phyloP scores from a whole-genome alignment of 1,140 invertebrate species.

The Formica exsecta region DNA sequence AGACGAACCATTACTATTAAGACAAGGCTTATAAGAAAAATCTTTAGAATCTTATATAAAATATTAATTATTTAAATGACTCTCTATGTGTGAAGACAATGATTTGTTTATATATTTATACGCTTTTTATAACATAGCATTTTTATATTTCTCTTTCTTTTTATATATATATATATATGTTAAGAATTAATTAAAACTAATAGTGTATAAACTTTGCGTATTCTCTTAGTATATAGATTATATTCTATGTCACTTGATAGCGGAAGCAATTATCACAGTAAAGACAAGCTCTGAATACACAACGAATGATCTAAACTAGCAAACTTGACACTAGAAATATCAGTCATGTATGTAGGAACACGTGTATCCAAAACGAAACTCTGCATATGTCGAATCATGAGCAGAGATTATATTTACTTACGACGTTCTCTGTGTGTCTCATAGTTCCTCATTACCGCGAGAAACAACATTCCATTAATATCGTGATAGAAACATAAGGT shows the following conservation, averaged over 20 bases:
- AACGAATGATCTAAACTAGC: background rate
- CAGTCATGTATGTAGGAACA: background rate
- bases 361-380: constrained; percentile 37
- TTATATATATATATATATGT: background rate
- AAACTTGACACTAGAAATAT: constrained; percentile 49
- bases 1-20: background rate
- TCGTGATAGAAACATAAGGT: constrained; percentile 50
- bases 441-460: constrained; percentile 56
- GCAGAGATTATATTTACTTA: constrained; percentile 66
- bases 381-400: constrained; percentile 20
- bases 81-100: background rate
- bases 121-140: too few species aligned
- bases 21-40: background rate
- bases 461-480: constrained; percentile 70
- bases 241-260: background rate
- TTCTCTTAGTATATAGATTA: background rate
- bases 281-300: background rate
- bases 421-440: constrained; percentile 33
- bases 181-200: background rate
- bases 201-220: background rate
- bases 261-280: background rate
- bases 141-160: background rate
- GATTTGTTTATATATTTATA: background rate
- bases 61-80: background rate
- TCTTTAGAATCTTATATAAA: background rate